Evolutionary conservation across 2,797 vertebrate species (phyloP), one percentile per base, ranked within the genome.

Genomic region (Coranthus polyacanthus): DNA sequence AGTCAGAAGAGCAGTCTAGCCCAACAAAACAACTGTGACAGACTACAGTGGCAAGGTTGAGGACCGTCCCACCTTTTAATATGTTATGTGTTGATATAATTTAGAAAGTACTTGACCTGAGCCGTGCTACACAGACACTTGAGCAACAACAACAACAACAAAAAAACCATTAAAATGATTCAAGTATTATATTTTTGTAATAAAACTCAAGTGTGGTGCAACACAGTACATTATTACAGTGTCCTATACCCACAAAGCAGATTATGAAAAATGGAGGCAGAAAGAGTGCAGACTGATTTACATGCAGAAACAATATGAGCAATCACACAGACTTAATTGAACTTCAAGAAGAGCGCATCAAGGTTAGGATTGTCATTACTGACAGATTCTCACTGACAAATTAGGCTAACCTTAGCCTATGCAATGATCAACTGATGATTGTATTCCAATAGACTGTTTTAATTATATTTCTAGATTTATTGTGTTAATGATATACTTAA

Each of bases 321-420:
- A 86, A 90, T 90, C 88, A 88, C 66, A 82, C 80, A 72, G 73
- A 85, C 83, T 82, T 92, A 91, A 93, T 91, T 89, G 83, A 78
- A 89, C 79, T 81, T 85, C 57, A 85, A 84, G 82, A 89, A 86
- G 88, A 86, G 76, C 83, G 79, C 36, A 68, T 84, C 80, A 88
- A 87, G 87, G 83, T 89, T 86, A 87, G 84, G 52, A 84, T 79
- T 84, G 81, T 85, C 86, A 90, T 91, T 90, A 90, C 72, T 72
- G 65, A 75, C 67, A 72, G 58, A 69, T 77, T 66, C 74, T 63
- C 62, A 60, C 81, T 68, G 79, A 83, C 78, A 87, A 88, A 89
- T 88, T 57, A 80, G 38, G 64, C 71, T 84, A 90, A 90, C 81
- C 78, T 88, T 76, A 81, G 52, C 61, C 76, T 61, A 70, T 56